These are phyloP conservation scores for Rhinichthys klamathensis DNA, from an alignment of 2,113 vertebrate species.

Conservation along the genomic window DNA sequence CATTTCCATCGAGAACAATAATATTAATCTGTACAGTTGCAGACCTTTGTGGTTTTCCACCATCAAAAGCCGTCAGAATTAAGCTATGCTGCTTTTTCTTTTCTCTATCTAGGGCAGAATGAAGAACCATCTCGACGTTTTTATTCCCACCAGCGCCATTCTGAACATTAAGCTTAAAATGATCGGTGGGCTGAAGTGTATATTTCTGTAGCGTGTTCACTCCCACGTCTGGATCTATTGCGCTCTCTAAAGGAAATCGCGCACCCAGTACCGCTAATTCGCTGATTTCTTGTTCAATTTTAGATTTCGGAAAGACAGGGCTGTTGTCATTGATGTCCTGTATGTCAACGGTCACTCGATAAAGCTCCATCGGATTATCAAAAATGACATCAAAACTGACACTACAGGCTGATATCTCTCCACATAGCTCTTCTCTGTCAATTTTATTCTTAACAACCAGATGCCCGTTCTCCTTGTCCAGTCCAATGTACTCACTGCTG, in stretches of 20 bases:
- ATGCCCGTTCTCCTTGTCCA: constrained; percentile 65
- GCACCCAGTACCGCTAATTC: constrained; percentile 69
- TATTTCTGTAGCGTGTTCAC: constrained; percentile 74
- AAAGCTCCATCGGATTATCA: constrained; percentile 66
- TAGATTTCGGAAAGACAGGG: constrained; percentile 67
- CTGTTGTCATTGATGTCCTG: constrained; percentile 69
- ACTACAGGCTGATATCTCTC: constrained; percentile 56
- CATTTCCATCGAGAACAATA: constrained; percentile 73
- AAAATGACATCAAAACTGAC: constrained; percentile 64
- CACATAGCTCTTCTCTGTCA: constrained; percentile 63
- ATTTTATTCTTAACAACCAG: constrained; percentile 64
- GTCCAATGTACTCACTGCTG: constrained; percentile 74
- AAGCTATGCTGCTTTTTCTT: constrained; percentile 59
- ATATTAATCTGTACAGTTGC: constrained; percentile 73
- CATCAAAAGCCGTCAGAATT: constrained; percentile 72
- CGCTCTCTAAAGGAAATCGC: constrained; percentile 69
- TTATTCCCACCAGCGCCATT: constrained; percentile 62
- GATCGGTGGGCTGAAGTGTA: constrained; percentile 67
- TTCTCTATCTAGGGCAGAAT: constrained; percentile 71
- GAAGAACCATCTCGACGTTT: constrained; percentile 73
- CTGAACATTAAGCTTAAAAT: constrained; percentile 71
- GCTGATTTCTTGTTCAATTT: constrained; percentile 71
- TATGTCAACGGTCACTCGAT: constrained; percentile 60
- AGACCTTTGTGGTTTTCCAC: constrained; percentile 74
- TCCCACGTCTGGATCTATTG: constrained; percentile 74